Conservation (phyloP, 37 sponge, comb jelly and placozoan genomes). For the Lycopodina hypogea region DNA sequence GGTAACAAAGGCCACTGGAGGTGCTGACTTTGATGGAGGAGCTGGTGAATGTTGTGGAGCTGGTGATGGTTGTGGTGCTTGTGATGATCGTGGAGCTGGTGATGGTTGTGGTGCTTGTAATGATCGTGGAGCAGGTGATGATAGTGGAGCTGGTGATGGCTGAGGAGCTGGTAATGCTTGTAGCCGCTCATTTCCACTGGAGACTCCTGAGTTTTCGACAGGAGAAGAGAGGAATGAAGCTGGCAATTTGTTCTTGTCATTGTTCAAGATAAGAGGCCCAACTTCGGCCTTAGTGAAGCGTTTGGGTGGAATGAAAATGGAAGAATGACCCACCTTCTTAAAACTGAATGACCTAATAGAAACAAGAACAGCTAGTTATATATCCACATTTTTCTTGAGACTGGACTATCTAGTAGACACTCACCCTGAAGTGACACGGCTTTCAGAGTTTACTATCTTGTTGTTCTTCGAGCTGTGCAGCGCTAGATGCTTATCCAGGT, state of each 20-base stretch:
- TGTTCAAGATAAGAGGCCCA: not conserved
- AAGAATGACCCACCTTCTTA: not conserved
- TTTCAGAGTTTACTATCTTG: not conserved
- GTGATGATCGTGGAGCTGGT: not conserved
- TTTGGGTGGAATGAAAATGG: not conserved
- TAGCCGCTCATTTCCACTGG: not conserved
- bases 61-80: not conserved
- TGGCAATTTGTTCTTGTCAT: not conserved
- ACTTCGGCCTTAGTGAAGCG: not conserved
- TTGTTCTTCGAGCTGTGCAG: not conserved
- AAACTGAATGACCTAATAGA: not conserved
- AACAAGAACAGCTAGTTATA: not conserved
- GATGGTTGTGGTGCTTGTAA: not conserved
- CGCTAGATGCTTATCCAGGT: constrained; percentile 52
- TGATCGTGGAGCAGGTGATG: not conserved
- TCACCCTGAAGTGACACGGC: not conserved
- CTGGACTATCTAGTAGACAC: too few relatives aligned
- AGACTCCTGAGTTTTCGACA: not conserved
- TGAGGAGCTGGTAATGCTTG: too few relatives aligned
- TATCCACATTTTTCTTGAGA: not conserved
- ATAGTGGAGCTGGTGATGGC: not conserved
- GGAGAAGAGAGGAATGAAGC: not conserved
- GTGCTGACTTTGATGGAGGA: not conserved
- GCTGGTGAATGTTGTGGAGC: not conserved
- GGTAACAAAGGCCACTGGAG: constrained; percentile 28